These are phyloP conservation scores for Cassiopea andromeda DNA, from an alignment of 30 jellyfish, hydroid and myxozoan species.

Conservation along the genomic window DNA sequence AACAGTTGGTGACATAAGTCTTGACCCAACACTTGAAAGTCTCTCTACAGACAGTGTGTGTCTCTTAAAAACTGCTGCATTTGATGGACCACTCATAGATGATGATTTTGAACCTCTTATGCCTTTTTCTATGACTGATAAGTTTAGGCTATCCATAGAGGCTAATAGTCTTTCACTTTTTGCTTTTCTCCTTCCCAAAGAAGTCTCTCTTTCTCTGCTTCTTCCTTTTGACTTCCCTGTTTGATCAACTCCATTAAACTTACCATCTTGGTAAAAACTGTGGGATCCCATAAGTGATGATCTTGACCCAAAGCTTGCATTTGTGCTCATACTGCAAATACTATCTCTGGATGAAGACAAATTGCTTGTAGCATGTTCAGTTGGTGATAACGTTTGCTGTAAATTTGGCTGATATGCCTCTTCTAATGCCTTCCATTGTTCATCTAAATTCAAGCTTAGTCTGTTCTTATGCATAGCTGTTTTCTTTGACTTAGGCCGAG, in stretches of 20 bases:
- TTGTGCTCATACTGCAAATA: slow-evolving; percentile 56
- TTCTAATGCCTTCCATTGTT: slow-evolving; percentile 60
- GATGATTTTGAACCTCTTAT: slow-evolving; percentile 25
- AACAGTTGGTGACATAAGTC: slow-evolving; percentile 62
- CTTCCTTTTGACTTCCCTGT: not conserved
- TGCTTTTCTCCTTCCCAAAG: slow-evolving; percentile 46
- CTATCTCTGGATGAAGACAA: slow-evolving; percentile 69
- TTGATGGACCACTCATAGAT: slow-evolving; percentile 12
- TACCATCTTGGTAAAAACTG: not conserved
- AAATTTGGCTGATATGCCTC: slow-evolving; percentile 48
- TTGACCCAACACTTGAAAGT: slow-evolving; percentile 48
- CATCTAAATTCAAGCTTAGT: slow-evolving; percentile 68
- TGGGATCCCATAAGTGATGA: slow-evolving; percentile 39
- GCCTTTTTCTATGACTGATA: slow-evolving; percentile 16
- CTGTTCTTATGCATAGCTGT: slow-evolving; percentile 61
- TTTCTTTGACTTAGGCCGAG: slow-evolving; percentile 60
- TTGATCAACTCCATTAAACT: not conserved
- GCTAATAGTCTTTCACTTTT: slow-evolving; percentile 65
- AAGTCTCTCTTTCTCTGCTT: not conserved
- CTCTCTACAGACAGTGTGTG: slow-evolving; percentile 64
- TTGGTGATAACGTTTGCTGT: slow-evolving; percentile 42
- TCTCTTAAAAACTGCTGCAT: slow-evolving; percentile 1
- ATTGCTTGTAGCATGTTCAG: not conserved
- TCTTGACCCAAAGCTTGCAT: slow-evolving; percentile 62
- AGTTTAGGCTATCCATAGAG: slow-evolving; percentile 60